phyloP scores from a whole-genome alignment of 64 coral and sea anemone species.

The Stichodactyla helianthus region DNA sequence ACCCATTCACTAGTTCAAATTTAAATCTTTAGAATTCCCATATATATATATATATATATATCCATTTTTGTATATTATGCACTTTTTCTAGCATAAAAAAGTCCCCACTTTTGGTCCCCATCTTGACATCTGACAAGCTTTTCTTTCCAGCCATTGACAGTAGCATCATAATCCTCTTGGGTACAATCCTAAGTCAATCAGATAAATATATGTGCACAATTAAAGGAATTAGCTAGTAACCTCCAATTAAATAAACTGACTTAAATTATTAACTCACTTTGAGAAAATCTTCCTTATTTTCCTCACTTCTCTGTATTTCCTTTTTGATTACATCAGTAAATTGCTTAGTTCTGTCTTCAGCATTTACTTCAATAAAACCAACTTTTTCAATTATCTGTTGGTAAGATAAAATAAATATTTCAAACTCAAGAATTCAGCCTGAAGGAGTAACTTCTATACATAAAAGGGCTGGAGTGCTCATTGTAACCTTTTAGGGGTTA shows the following conservation, averaged over 20 bases:
- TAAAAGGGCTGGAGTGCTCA: too few relatives aligned
- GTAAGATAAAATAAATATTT: conserved; percentile 9
- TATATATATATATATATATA: too few relatives aligned
- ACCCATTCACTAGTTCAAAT: too few relatives aligned
- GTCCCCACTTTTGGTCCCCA: conserved; percentile 87
- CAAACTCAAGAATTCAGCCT: not conserved
- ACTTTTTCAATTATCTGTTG: conserved; percentile 81
- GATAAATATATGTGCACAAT: not conserved
- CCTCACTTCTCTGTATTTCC: conserved; percentile 60
- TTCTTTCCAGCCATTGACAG: conserved; percentile 59
- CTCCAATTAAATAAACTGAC: not conserved
- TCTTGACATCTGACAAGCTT: conserved; percentile 63
- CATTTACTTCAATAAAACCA: conserved; percentile 83
- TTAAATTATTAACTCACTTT: conserved; percentile 48
- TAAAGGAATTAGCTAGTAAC: not conserved
- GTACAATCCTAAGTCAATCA: conserved; percentile 58
- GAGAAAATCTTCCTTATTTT: conserved; percentile 44
- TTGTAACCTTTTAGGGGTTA: too few relatives aligned
- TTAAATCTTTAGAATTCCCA: too few relatives aligned
- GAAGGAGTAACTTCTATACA: too few relatives aligned
- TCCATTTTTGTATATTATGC: not conserved
- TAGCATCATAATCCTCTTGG: conserved; percentile 57
- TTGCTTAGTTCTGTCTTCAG: conserved; percentile 68
- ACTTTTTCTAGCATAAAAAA: conserved; percentile 57
- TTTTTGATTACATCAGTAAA: conserved; percentile 61